Evolutionary conservation across 1,140 invertebrate genomes (phyloP).

Genomic region (Diuraphis noxia): DNA sequence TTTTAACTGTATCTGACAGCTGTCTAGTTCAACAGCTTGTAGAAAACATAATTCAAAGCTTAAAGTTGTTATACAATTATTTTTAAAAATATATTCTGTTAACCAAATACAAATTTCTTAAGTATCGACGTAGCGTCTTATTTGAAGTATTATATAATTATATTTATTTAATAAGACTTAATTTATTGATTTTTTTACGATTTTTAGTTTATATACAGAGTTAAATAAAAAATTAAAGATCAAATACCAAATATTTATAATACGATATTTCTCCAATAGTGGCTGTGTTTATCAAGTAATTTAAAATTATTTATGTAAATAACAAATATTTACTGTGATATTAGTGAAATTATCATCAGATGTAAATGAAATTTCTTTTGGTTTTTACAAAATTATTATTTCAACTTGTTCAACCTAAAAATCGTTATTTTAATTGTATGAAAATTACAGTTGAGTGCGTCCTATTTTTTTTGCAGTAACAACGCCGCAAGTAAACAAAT

Average conservation of each 20-base stretch:
- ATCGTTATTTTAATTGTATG: not conserved
- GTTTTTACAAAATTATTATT: no score
- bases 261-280: not conserved
- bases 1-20: not conserved
- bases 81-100: not conserved
- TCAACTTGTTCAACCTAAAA: not conserved
- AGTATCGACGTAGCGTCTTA: not conserved
- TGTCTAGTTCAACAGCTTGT: not conserved
- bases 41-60: not conserved
- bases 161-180: no score
- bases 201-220: not conserved
- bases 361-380: not conserved
- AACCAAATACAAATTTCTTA: not conserved
- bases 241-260: not conserved
- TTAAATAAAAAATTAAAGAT: not conserved
- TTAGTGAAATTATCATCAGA: not conserved
- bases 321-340: not conserved
- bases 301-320: not conserved
- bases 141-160: not conserved
- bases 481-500: not conserved
- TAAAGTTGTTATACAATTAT: not conserved
- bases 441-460: not conserved
- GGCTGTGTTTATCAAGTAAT: not conserved
- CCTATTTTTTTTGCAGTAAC: not conserved
- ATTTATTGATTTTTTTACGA: not conserved